Percentiles rank a stretch among this genome's conserved stretches.
phyloP scores from a whole-genome alignment of 2,888 invertebrate species.

The Acrobasis repandana region DNA sequence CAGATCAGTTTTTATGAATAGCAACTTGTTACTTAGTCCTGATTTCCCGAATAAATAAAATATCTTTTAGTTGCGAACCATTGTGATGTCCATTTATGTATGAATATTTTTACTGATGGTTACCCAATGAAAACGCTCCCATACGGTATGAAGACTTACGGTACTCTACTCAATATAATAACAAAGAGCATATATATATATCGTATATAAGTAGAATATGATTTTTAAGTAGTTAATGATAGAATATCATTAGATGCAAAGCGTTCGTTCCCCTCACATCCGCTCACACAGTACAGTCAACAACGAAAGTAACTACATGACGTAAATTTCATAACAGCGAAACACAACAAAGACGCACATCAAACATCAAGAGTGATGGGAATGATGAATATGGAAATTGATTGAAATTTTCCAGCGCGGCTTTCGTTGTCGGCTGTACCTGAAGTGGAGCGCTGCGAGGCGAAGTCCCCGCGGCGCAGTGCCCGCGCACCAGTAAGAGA shows the following conservation, averaged over 20 bases:
- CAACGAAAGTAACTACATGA: constrained; percentile 32
- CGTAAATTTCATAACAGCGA: constrained; percentile 14
- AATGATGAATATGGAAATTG: constrained; percentile 2
- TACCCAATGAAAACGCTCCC: not conserved
- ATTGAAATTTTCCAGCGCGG: constrained; percentile 15
- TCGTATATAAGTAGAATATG: not conserved
- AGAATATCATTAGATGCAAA: constrained; percentile 4
- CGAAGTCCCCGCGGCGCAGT: constrained; percentile 87
- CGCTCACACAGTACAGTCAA: constrained; percentile 36
- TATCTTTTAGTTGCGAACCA: not conserved
- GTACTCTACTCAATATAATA: not conserved
- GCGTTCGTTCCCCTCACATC: constrained; percentile 32
- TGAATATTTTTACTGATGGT: not conserved
- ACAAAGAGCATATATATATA: not conserved
- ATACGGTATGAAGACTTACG: not conserved
- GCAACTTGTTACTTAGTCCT: not conserved
- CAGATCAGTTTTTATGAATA: not conserved
- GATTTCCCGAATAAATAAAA: not conserved
- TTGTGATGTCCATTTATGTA: no score
- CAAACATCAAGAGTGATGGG: constrained; percentile 15
- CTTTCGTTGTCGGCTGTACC: constrained; percentile 58
- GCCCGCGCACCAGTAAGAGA: constrained; percentile 88
- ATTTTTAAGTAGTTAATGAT: not conserved
- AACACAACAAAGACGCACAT: constrained; percentile 20
- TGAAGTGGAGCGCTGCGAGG: constrained; percentile 89